Evolutionary conservation across 2,888 invertebrate genomes (phyloP).

Genomic region (Daptonema setosum): DNA sequence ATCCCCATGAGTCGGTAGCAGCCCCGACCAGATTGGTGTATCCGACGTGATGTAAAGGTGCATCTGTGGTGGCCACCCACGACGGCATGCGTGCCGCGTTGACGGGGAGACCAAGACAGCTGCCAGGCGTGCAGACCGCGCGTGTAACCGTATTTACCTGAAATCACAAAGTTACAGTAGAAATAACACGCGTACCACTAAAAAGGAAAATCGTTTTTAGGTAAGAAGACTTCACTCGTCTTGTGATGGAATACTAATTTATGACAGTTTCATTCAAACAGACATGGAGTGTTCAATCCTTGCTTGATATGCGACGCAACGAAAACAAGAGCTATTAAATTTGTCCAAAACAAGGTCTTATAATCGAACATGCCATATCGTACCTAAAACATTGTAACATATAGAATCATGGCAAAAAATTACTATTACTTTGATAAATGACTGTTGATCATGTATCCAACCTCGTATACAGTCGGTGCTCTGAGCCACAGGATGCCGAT

Average conservation of each 20-base stretch:
- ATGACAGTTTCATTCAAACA: too few species aligned
- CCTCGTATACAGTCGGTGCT: conserved; percentile 97
- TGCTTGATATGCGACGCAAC: too few species aligned
- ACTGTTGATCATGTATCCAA: conserved; percentile 43
- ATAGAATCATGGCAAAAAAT: not conserved
- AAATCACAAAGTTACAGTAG: too few species aligned
- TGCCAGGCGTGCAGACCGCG: conserved; percentile 96
- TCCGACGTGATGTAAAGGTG: conserved; percentile 73
- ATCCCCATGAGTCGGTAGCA: conserved; percentile 91
- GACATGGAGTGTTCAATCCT: too few species aligned
- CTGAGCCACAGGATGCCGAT: conserved; percentile 87
- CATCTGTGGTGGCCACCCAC: conserved; percentile 83
- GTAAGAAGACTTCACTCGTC: too few species aligned
- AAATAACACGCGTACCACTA: too few species aligned
- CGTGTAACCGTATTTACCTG: conserved; percentile 67
- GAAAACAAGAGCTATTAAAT: too few species aligned
- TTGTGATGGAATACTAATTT: too few species aligned
- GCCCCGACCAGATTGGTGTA: conserved; percentile 81
- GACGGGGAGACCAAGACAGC: conserved; percentile 83
- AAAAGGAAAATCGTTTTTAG: too few species aligned
- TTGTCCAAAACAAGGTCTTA: not conserved
- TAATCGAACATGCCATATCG: not conserved
- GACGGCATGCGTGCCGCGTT: conserved; percentile 88
- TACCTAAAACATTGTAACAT: not conserved
- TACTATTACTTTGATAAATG: too few species aligned